Percentiles rank a stretch among this genome's conserved stretches.
These are phyloP conservation scores for Parasteatoda tepidariorum DNA, from an alignment of 1,140 invertebrate genomes.

Conservation along the genomic window DNA sequence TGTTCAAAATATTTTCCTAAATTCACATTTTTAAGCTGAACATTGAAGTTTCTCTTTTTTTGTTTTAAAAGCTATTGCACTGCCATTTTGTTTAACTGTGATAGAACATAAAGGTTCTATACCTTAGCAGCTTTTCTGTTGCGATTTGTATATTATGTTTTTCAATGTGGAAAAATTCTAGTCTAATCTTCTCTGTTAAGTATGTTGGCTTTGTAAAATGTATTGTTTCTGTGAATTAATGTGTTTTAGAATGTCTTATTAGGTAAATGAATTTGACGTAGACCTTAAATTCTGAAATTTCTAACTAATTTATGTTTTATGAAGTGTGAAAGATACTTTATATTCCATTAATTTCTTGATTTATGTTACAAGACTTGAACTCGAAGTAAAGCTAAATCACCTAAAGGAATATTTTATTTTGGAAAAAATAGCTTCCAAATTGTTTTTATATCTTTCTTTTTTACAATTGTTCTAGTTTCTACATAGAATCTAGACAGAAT, in stretches of 20 bases:
- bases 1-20: background rate
- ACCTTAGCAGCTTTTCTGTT: conserved; percentile 9
- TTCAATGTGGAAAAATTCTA: conserved; percentile 14
- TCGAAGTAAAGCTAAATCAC: background rate
- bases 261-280: background rate
- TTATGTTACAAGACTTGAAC: background rate
- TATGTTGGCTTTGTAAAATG: background rate
- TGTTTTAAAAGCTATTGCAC: background rate
- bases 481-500: no score
- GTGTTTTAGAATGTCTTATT: background rate
- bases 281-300: background rate
- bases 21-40: background rate
- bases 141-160: conserved; percentile 8
- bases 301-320: no score
- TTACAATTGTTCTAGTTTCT: no score
- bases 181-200: conserved; percentile 1
- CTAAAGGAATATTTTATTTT: background rate
- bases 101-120: conserved; percentile 19
- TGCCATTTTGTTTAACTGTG: conserved; percentile 46
- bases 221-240: background rate
- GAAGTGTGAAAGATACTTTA: no score
- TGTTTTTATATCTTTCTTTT: no score
- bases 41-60: background rate
- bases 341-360: background rate
- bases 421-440: background rate